Evolutionary conservation across 2,797 vertebrate species (phyloP).

Genomic region (Pristis pectinata): DNA sequence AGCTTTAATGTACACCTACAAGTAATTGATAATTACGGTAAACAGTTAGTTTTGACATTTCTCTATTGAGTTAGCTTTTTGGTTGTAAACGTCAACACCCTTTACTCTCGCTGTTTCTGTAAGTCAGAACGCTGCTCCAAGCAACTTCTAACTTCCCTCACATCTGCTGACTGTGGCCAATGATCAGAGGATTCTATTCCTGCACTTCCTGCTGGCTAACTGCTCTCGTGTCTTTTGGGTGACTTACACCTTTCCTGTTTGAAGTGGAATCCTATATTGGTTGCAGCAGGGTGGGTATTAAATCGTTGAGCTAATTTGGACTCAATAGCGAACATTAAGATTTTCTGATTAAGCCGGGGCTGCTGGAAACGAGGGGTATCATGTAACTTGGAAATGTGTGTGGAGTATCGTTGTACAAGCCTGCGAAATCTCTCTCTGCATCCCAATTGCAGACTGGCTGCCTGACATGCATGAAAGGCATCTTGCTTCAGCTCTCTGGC

Average conservation of each 20-base stretch:
- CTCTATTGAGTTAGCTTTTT: background rate
- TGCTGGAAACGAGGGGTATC: background rate
- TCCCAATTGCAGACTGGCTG: background rate
- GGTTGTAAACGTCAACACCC: background rate
- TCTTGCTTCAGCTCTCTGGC: background rate
- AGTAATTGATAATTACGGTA: background rate
- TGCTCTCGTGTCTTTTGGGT: background rate
- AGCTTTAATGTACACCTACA: background rate
- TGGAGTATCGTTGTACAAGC: background rate
- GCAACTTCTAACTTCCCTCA: background rate
- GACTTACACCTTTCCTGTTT: background rate
- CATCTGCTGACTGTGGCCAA: background rate
- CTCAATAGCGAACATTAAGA: background rate
- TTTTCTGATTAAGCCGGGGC: background rate
- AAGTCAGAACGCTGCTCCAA: background rate
- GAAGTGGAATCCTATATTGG: slow-evolving; percentile 1
- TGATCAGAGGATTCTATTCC: background rate
- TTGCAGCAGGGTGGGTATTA: background rate
- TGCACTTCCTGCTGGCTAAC: slow-evolving; percentile 8
- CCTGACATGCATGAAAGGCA: background rate
- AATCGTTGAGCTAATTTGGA: background rate
- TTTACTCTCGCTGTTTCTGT: background rate
- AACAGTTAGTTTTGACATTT: background rate
- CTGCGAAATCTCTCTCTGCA: background rate
- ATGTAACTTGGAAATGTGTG: no score